Evolutionary conservation across 2,113 vertebrate species (phyloP), one percentile per base, ranked within the genome.

Genomic region (Engystomops pustulosus): DNA sequence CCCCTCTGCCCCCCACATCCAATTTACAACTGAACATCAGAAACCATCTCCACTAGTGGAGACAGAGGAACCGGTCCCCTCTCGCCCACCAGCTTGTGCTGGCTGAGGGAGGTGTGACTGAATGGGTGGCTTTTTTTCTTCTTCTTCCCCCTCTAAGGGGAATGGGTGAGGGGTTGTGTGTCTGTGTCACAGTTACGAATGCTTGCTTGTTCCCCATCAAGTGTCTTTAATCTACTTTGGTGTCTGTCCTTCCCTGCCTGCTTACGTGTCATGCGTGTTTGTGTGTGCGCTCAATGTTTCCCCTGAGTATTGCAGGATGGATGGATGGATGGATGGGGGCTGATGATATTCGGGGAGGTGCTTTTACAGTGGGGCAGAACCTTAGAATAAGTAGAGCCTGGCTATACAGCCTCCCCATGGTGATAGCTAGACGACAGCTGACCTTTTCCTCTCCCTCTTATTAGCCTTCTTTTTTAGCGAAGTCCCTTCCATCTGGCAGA

Each of bases 221-320:
- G 62, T 78, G 74, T 84, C 74, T 36, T 83, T 84, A 84, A 55
- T 44, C 45, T 78, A 62, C 72, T 69, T 81, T 68, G 68, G 79
- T 84, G 72, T 84, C 71, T 84, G 82, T 84, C 74, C 55, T 36
- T 84, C 74, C 74, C 53, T 84, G 82, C 82, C 82, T 84, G 82
- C 82, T 78, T 84, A 69, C 55, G 69, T 70, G 82, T 84, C 34
- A 25, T 77, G 74, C 53, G 81, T 77, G 81, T 49, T 36, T 84
- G 58, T 68, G 44, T 84, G 72, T 84, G 82, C 45, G 72, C 82
- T 84, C 62, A 68, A 41, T 69, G 82, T 84, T 32, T 72, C 62
- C 58, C 62, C 55, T 84, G 82, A 69, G 45, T 84, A 69, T 55
- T 69, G 47, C 74, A 84, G 72, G 34, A 69, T 55, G 82, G 81